Evolutionary conservation across 2,888 invertebrate species (phyloP), one percentile per base, ranked within the genome.

Genomic region (Automeris io): DNA sequence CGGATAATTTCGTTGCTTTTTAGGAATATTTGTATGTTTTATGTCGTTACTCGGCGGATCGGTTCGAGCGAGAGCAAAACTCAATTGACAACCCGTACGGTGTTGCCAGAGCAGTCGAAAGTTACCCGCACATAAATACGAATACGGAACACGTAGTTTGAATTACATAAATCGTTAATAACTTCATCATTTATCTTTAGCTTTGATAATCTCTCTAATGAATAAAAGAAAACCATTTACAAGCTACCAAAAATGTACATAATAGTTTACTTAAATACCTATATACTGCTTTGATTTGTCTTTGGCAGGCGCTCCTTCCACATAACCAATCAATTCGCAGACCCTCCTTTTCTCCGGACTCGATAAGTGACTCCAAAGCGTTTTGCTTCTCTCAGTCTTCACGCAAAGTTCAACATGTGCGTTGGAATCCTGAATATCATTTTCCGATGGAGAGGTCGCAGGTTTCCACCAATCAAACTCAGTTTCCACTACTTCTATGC

Each of bases 241-340:
- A 18, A 5, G 21, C 9, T 16, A n/a, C 6, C 8, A 19, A 33
- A n/a, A 5, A 2, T 18, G 3, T 26, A 33, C 11, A 31, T 5
- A 3, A 11, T 1, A n/a, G 43, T 69, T 68, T n/a, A n/a, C n/a
- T n/a, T n/a, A 19, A 5, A 2, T 31, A 89, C 90, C 90, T 51
- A 90, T 90, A 50, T 88, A 89, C 54, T 89, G 89, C 40, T 89
- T 88, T 1, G 82, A 78, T 39, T 76, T 79, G 45, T 81, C 83
- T 37, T 57, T 66, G 18, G 55, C 58, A 0, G 88, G 79, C 29
- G 82, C 88, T 3, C 89, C 89, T 46, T 90, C 89, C 5, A 80
- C 88, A 46, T 90, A 90, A 0, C 91, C 91, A 18, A 91, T 90
- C n/a, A 89, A 86, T 50, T 90, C 88, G 51, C 88, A 90, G 12